Conservation (phyloP, 2,888 invertebrate species). For the Oscheius sp. region DNA sequence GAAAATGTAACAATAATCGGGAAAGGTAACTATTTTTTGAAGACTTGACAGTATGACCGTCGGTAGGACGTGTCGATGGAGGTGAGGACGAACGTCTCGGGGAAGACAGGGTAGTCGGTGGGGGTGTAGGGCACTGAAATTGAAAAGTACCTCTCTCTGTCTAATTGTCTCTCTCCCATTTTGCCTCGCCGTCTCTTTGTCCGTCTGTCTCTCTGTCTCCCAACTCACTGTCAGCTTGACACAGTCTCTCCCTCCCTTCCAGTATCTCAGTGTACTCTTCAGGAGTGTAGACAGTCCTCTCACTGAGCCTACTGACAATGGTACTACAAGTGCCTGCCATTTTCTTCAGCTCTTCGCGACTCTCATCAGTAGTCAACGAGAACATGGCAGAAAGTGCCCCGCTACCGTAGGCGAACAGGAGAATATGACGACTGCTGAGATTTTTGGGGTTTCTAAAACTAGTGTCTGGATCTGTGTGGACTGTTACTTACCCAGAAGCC, state of each 20-base stretch:
- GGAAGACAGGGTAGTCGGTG: conserved; percentile 8
- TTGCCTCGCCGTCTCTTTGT: not conserved
- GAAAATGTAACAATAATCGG: no score
- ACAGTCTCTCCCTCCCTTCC: conserved; percentile 52
- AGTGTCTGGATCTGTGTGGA: not conserved
- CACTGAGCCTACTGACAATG: conserved; percentile 51
- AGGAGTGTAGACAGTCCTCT: conserved; percentile 50
- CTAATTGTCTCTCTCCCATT: not conserved
- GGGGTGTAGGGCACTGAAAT: conserved; percentile 20
- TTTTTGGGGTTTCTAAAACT: no score
- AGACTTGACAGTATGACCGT: conserved; percentile 2
- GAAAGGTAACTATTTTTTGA: not conserved
- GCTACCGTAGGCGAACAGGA: conserved; percentile 96
- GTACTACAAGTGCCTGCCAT: conserved; percentile 42
- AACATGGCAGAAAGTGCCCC: conserved; percentile 81
- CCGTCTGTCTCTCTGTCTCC: no score
- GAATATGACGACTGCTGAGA: conserved; percentile 75
- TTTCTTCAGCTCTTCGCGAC: conserved; percentile 26
- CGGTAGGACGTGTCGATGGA: conserved; percentile 6
- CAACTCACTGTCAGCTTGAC: conserved; percentile 45
- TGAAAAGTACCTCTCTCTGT: no score
- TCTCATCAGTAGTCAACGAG: conserved; percentile 38
- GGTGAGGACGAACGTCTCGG: conserved; percentile 8
- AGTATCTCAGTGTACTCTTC: conserved; percentile 60
- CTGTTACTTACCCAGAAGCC: conserved; percentile 75